Evolutionary conservation across 2,888 invertebrate genomes (phyloP).

Genomic region (Athetis lepigone): DNA sequence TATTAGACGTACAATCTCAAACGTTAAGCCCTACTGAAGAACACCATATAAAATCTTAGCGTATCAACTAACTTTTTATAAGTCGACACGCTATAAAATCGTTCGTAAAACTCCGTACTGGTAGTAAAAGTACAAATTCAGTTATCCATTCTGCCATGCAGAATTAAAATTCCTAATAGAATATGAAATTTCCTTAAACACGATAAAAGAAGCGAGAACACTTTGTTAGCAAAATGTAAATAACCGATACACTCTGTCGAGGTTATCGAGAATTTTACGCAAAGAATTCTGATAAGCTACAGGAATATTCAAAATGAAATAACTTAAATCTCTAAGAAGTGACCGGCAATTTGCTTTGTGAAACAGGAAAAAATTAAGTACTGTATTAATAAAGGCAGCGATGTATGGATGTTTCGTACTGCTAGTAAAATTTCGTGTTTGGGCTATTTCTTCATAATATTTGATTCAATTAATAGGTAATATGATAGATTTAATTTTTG

Average conservation of each 20-base stretch:
- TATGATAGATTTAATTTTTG: no score
- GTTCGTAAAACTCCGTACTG: constrained; percentile 28
- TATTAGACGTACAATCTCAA: neutral
- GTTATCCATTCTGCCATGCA: constrained; percentile 56
- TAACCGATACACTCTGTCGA: constrained; percentile 61
- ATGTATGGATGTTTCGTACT: no score
- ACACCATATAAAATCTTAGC: neutral
- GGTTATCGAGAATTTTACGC: constrained; percentile 61
- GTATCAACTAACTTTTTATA: constrained; percentile 4
- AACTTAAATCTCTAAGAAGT: constrained; percentile 42
- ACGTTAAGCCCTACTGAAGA: neutral
- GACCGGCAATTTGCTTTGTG: constrained; percentile 14
- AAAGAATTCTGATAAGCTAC: constrained; percentile 55
- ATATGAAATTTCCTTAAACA: constrained; percentile 56
- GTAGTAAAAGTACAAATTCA: constrained; percentile 59
- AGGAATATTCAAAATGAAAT: constrained; percentile 50
- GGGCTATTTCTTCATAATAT: no score
- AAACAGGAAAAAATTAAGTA: constrained; percentile 22
- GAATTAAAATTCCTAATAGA: constrained; percentile 59
- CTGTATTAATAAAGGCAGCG: constrained; percentile 14
- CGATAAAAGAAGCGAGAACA: constrained; percentile 58
- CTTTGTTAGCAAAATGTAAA: constrained; percentile 61
- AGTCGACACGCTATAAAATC: constrained; percentile 41
- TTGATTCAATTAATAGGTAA: no score
- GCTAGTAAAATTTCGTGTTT: no score